Evolutionary conservation across 2,888 invertebrate species (phyloP).

Genomic region (Amblyjoppa fuscipennis): DNA sequence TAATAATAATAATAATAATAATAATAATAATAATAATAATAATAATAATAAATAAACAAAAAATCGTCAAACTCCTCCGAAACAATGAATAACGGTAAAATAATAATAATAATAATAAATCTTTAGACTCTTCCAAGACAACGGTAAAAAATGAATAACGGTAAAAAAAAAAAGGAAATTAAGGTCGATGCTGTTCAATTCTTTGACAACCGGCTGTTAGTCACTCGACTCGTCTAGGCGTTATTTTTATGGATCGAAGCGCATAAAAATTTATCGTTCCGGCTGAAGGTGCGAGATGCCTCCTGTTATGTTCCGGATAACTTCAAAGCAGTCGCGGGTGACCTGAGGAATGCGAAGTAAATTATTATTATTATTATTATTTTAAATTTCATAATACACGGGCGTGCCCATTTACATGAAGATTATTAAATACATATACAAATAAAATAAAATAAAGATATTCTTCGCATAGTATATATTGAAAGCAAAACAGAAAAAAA

Average conservation of each 20-base stretch:
- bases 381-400: no score
- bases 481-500: no score
- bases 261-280: background rate
- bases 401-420: no score
- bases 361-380: no score
- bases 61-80: background rate
- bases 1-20: background rate
- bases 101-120: background rate
- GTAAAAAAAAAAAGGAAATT: constrained; percentile 27
- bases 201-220: no score
- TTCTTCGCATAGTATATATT: no score
- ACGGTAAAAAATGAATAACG: constrained; percentile 41
- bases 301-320: background rate
- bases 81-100: background rate
- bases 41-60: background rate
- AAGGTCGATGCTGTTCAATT: constrained; percentile 44
- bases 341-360: no score
- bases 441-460: no score
- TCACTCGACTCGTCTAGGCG: no score
- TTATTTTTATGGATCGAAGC: background rate
- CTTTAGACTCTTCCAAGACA: constrained; percentile 8
- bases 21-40: background rate
- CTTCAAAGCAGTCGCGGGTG: no score
- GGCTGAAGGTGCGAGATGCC: background rate
- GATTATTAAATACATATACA: no score